A percentile compares a stretch with the other conserved stretches of the same genome.
These are phyloP conservation scores for Palloptera scutellata DNA, from an alignment of 2,888 invertebrate species.

Conservation along the genomic window DNA sequence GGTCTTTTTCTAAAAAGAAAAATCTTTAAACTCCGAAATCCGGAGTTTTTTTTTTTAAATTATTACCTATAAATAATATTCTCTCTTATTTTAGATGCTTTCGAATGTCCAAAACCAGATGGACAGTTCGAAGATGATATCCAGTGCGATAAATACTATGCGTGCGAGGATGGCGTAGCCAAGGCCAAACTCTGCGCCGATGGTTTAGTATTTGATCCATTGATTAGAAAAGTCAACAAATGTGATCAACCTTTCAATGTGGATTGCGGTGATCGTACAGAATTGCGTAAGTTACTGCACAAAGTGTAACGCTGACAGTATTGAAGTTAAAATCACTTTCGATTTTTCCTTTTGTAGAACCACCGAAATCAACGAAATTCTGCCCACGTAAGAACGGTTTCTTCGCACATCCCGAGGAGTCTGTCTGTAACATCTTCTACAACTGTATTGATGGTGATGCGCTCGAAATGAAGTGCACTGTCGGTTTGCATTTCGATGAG, in stretches of 20 bases:
- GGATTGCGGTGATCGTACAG: slow-evolving; percentile 86
- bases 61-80: not conserved
- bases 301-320: not conserved
- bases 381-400: slow-evolving; percentile 90
- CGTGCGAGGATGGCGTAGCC: slow-evolving; percentile 77
- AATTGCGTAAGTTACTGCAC: slow-evolving; percentile 79
- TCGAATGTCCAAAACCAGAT: slow-evolving; percentile 81
- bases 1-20: too few species aligned
- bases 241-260: slow-evolving; percentile 94
- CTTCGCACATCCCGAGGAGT: slow-evolving; percentile 86
- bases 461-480: slow-evolving; percentile 82
- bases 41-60: too few species aligned
- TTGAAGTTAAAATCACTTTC: not conserved
- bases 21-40: too few species aligned
- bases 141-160: slow-evolving; percentile 89
- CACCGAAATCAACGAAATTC: slow-evolving; percentile 72
- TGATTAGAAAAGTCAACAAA: slow-evolving; percentile 86
- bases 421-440: slow-evolving; percentile 85
- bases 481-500: slow-evolving; percentile 89
- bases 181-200: slow-evolving; percentile 84
- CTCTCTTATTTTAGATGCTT: slow-evolving; percentile 60
- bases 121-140: slow-evolving; percentile 81
- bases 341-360: slow-evolving; percentile 68
- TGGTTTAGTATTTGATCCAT: slow-evolving; percentile 86
- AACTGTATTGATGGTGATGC: slow-evolving; percentile 88